Conservation (phyloP, 2,888 invertebrate species). For the Pheosia tremula region DNA sequence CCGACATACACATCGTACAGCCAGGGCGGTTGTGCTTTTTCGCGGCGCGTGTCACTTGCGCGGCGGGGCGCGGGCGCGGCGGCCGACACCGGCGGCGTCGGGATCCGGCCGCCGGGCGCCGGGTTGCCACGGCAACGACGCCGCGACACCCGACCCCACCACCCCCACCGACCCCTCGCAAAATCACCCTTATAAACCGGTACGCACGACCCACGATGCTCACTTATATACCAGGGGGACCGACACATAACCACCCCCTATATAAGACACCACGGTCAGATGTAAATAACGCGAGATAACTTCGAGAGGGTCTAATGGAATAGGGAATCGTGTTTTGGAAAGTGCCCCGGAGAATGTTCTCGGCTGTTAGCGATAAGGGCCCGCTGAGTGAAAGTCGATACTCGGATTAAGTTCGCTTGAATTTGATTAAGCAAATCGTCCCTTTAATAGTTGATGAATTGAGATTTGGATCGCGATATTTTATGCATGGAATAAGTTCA, state of each 20-base stretch:
- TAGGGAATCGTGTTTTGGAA: constrained; percentile 81
- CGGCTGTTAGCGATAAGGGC: constrained; percentile 67
- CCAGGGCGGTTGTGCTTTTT: constrained; percentile 82
- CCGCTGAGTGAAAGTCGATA: constrained; percentile 79
- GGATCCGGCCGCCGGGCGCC: constrained; percentile 86
- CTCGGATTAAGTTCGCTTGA: constrained; percentile 64
- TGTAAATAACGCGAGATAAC: constrained; percentile 84
- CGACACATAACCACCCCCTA: constrained; percentile 70
- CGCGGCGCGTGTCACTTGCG: constrained; percentile 83
- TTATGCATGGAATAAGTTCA: background rate
- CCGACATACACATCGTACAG: constrained; percentile 44
- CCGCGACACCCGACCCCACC: constrained; percentile 72
- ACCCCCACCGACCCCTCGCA: constrained; percentile 43
- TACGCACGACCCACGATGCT: constrained; percentile 63
- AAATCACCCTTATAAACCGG: constrained; percentile 40
- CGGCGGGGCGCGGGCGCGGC: constrained; percentile 80
- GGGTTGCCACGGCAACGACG: constrained; percentile 85
- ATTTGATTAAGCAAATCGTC: constrained; percentile 73
- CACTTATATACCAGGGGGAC: constrained; percentile 67
- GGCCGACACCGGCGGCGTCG: constrained; percentile 85
- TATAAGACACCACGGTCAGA: constrained; percentile 83
- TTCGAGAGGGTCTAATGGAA: constrained; percentile 83
- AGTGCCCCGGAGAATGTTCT: constrained; percentile 79
- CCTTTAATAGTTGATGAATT: constrained; percentile 53
- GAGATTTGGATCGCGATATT: constrained; percentile 18